These are phyloP conservation scores for Dryocosmus kuriphilus DNA, from an alignment of 2,888 invertebrate genomes.

Conservation along the genomic window DNA sequence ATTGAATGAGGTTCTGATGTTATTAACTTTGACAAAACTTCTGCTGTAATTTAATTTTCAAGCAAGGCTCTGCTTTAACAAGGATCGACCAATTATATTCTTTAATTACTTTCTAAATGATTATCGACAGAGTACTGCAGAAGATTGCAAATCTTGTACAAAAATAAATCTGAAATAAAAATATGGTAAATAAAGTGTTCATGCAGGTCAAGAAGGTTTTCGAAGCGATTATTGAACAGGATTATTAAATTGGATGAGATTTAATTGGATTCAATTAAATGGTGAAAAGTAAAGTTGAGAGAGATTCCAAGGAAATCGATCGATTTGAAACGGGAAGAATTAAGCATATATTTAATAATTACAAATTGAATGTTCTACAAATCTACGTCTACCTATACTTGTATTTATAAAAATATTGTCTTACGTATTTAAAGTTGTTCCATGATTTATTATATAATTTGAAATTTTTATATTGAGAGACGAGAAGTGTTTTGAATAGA, in stretches of 20 bases:
- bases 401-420: not conserved
- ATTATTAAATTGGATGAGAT: slow-evolving; percentile 13
- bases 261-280: slow-evolving; percentile 19
- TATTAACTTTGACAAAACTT: not conserved
- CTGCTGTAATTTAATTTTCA: not conserved
- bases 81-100: not conserved
- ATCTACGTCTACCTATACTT: too few species aligned
- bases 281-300: not conserved
- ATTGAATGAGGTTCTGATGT: too few species aligned
- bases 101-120: not conserved
- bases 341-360: not conserved
- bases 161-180: not conserved
- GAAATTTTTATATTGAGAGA: not conserved
- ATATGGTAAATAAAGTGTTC: slow-evolving; percentile 6
- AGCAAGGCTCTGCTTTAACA: not conserved
- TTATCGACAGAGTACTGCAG: not conserved
- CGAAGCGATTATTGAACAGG: not conserved
- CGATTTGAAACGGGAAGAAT: not conserved
- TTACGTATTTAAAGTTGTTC: not conserved
- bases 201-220: slow-evolving; percentile 1
- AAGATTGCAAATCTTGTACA: not conserved
- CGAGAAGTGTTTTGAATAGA: not conserved
- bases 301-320: slow-evolving; percentile 12
- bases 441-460: not conserved
- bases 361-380: not conserved